Percentiles rank a stretch among this genome's conserved stretches.
Conservation (phyloP, 2,797 vertebrate genomes). For the Linurgus olivaceus region DNA sequence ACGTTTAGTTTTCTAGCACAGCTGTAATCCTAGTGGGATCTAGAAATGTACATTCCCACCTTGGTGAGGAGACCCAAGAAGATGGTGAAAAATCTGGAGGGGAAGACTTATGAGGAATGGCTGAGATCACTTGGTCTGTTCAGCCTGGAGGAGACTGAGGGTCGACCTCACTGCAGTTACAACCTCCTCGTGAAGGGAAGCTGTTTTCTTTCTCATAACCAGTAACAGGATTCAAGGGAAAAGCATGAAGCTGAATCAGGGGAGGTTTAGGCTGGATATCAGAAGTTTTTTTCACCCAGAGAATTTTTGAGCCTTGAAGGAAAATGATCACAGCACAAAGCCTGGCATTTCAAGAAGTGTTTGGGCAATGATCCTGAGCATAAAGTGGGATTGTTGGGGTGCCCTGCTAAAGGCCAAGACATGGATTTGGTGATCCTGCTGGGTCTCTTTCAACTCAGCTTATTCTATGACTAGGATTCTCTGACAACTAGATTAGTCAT, state of each 20-base stretch:
- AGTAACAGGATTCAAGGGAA: neutral
- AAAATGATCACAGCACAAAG: neutral
- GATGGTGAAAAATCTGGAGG: neutral
- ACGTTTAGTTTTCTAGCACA: neutral
- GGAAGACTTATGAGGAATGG: neutral
- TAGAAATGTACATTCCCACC: neutral
- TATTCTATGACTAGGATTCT: neutral
- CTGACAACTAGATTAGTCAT: neutral
- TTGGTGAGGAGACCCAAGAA: neutral
- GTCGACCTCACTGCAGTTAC: neutral
- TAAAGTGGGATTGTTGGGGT: neutral
- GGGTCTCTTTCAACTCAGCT: neutral
- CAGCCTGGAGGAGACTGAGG: neutral
- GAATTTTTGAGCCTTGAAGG: neutral
- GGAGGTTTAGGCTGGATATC: neutral
- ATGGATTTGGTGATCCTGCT: accelerated
- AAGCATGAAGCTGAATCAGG: neutral
- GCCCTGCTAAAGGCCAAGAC: neutral
- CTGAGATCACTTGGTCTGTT: neutral
- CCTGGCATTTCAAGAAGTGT: neutral
- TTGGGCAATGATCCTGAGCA: neutral
- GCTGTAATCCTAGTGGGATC: neutral
- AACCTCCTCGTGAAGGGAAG: neutral
- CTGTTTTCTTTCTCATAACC: neutral
- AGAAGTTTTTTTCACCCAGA: neutral